These are phyloP conservation scores for Yponomeuta cagnagella DNA, from an alignment of 2,888 invertebrate species.

Conservation along the genomic window DNA sequence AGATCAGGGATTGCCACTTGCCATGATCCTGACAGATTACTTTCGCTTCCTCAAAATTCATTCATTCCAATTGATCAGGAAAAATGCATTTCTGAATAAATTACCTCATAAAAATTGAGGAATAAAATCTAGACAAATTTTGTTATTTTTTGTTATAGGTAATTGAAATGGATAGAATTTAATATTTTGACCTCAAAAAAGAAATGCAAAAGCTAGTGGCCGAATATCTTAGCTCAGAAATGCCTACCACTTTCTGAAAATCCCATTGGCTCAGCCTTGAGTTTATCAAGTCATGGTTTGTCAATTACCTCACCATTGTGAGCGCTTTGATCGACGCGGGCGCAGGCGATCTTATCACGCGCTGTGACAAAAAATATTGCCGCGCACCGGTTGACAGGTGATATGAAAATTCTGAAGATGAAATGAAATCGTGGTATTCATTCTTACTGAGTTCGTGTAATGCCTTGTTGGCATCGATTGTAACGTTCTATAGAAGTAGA, in stretches of 20 bases:
- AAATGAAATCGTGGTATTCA: background rate
- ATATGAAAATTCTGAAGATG: conserved; percentile 14
- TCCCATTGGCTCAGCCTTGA: conserved; percentile 9
- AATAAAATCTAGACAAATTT: too few species aligned
- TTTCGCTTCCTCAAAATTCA: too few species aligned
- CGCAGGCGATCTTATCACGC: conserved; percentile 50
- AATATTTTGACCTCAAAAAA: background rate
- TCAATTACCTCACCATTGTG: conserved; percentile 65
- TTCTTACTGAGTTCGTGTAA: too few species aligned
- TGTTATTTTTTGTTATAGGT: too few species aligned
- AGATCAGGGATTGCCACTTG: too few species aligned
- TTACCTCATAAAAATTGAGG: too few species aligned
- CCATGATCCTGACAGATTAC: too few species aligned
- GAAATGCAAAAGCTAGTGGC: background rate
- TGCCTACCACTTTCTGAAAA: background rate
- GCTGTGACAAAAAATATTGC: conserved; percentile 51
- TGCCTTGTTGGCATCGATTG: too few species aligned
- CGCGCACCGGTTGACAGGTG: conserved; percentile 16
- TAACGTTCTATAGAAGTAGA: too few species aligned
- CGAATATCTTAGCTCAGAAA: background rate
- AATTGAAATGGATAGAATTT: too few species aligned
- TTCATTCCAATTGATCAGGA: background rate
- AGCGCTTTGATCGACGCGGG: conserved; percentile 33
- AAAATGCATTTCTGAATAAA: background rate
- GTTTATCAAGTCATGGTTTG: conserved; percentile 65